Base-by-base conservation (phyloP, 2,113 vertebrate species). In the Tachysurus vachellii region DNA sequence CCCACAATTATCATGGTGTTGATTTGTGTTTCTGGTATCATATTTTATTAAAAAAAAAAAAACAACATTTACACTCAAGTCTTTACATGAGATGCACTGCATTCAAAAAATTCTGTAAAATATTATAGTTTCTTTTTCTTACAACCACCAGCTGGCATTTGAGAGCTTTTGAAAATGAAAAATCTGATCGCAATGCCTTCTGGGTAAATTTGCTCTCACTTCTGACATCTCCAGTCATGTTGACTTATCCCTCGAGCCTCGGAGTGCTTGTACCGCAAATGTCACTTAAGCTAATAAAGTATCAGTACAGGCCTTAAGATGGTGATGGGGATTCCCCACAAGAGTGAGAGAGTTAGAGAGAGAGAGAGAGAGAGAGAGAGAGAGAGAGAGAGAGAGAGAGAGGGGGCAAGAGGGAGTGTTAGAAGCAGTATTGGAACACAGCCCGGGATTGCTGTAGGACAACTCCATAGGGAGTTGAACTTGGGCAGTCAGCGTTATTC, bases 401-500 rank as follows among this genome's bases (percentile, higher is more conserved):
- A 8, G 56, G 42, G 79, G 19, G 77, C n/a, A 57, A 44, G 57
- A 16, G 19, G 59, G 42, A 5, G 21, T 47, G 81, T 66, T 82
- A 16, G 61, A 66, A 50, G 61, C 81, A 28, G 21, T 64, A 82
- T 66, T 82, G 81, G 81, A 82, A 82, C 61, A 64, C 81, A 66
- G 81, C 81, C 81, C 61, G 21, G 23, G 23, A 82, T 82, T 44
- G 31, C 44, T 47, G 61, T 66, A 28, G 81, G 61, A 82, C 81
- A 66, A 28, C 44, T 82, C 81, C 81, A 66, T 28, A n/a, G 81
- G 66, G 81, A 82, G 61, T 23, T 82, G 81, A 82, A 82, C 81
- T 82, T 66, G 47, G 50, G 81, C 42, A 82, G 61, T 82, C 81
- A 82, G 44, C 81, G 26, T 82, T 64, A 82, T 66, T 82, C 81